A percentile compares a stretch with the other conserved stretches of the same genome.
Evolutionary conservation across 2,797 vertebrate genomes (phyloP).

Genomic region (Poecile montanus): DNA sequence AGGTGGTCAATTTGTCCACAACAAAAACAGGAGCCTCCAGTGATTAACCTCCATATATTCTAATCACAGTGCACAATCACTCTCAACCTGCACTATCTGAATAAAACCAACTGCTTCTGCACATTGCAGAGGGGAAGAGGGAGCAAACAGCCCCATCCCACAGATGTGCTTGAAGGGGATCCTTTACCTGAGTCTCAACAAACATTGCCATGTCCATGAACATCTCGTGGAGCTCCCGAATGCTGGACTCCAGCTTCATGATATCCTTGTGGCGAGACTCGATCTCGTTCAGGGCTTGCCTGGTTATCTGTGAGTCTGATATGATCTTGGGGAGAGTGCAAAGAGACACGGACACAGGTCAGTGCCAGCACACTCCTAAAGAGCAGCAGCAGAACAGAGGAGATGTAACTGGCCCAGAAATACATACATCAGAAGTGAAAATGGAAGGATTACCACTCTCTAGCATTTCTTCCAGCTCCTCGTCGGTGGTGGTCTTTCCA

Average conservation of each 20-base stretch:
- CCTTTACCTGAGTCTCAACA: conserved; percentile 91
- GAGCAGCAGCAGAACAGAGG: background rate
- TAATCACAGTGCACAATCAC: background rate
- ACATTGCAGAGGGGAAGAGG: background rate
- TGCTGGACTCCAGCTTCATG: conserved; percentile 91
- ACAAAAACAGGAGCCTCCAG: background rate
- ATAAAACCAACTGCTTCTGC: background rate
- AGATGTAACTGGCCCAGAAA: background rate
- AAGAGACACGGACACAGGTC: background rate
- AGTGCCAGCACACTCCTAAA: too few relatives aligned
- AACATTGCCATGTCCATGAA: conserved; percentile 96
- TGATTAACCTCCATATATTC: background rate
- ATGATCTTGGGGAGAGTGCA: conserved; percentile 83
- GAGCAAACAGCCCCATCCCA: fast-evolving
- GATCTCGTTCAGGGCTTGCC: conserved; percentile 92
- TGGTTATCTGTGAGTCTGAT: conserved; percentile 92
- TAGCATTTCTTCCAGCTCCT: conserved; percentile 95
- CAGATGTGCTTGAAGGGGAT: background rate
- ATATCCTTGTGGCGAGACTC: conserved; percentile 95
- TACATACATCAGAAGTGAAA: conserved; percentile 92
- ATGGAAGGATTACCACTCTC: conserved; percentile 93
- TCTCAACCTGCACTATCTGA: background rate
- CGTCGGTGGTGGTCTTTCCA: conserved; percentile 88
- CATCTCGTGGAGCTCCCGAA: conserved; percentile 91
- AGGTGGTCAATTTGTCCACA: background rate